Evolutionary conservation across 2,888 invertebrate species (phyloP).

Genomic region (Nasonia oneida): DNA sequence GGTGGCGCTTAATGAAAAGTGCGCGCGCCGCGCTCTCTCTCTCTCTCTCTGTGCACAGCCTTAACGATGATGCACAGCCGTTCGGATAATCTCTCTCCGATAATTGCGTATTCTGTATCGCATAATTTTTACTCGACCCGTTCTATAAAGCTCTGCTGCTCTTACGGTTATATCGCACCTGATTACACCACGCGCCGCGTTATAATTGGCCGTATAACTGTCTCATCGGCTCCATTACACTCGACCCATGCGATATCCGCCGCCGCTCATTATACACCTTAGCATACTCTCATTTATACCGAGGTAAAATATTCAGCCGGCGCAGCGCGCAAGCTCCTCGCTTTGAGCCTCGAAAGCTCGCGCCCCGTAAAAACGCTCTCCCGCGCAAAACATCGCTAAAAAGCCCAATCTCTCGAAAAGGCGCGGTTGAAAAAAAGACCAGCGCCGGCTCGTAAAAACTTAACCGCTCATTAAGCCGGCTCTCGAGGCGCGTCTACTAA

Average conservation of each 20-base stretch:
- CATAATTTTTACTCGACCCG: not conserved
- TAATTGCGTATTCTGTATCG: conserved; percentile 15
- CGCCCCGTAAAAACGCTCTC: not conserved
- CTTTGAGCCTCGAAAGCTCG: not conserved
- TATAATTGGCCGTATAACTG: no score
- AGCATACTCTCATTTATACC: not conserved
- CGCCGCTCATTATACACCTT: not conserved
- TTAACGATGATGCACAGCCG: conserved; percentile 35
- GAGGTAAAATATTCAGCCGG: not conserved
- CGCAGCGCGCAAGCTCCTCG: not conserved
- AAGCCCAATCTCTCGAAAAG: not conserved
- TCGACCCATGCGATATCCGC: no score
- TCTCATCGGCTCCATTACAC: no score
- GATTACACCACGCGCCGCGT: no score
- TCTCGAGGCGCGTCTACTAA: not conserved
- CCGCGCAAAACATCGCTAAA: not conserved
- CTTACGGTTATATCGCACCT: no score
- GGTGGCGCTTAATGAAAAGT: conserved; percentile 25
- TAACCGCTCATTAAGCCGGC: conserved; percentile 36
- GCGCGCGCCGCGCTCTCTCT: not conserved
- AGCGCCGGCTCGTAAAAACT: not conserved
- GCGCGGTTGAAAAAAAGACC: not conserved
- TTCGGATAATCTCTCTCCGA: not conserved
- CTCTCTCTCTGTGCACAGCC: not conserved
- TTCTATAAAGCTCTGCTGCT: no score